phyloP scores from a whole-genome alignment of 1,140 invertebrate species.

The Daktulosphaira vitifoliae region DNA sequence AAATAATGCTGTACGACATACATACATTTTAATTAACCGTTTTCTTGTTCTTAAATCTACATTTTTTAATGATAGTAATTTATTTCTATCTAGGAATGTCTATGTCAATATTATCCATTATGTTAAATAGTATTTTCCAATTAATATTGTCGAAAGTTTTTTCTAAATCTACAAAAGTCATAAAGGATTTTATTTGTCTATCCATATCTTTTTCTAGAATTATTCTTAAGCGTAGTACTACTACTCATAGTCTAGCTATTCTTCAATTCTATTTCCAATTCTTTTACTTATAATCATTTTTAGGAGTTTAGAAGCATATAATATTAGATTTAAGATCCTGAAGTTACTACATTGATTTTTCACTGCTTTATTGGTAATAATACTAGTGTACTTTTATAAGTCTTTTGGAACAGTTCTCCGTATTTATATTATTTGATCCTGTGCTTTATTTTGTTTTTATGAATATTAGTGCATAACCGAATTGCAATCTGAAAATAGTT shows the following conservation, averaged over 20 bases:
- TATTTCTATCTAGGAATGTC: constrained; percentile 6
- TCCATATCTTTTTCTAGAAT: constrained; percentile 16
- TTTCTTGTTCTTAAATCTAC: constrained; percentile 11
- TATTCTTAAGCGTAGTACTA: constrained; percentile 3
- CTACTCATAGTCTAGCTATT: background rate
- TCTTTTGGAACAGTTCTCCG: background rate
- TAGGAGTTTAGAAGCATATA: background rate
- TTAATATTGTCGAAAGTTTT: constrained; percentile 23
- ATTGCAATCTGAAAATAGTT: background rate
- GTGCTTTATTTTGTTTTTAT: background rate
- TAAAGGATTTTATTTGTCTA: constrained; percentile 3
- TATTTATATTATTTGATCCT: background rate
- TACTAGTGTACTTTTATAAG: constrained; percentile 15
- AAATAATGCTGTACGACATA: constrained; percentile 9
- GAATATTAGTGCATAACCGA: background rate
- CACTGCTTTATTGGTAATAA: background rate
- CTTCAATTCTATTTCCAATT: background rate
- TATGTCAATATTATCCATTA: constrained; percentile 3
- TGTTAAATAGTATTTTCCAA: constrained; percentile 22
- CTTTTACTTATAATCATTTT: background rate
- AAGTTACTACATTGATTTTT: constrained; percentile 2
- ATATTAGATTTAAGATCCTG: background rate
- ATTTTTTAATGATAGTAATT: constrained; percentile 1
- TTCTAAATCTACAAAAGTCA: background rate
- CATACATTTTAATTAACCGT: background rate